Evolutionary conservation across 2,113 vertebrate species (phyloP), one percentile per base, ranked within the genome.

Genomic region (Craseonycteris thonglongyai): DNA sequence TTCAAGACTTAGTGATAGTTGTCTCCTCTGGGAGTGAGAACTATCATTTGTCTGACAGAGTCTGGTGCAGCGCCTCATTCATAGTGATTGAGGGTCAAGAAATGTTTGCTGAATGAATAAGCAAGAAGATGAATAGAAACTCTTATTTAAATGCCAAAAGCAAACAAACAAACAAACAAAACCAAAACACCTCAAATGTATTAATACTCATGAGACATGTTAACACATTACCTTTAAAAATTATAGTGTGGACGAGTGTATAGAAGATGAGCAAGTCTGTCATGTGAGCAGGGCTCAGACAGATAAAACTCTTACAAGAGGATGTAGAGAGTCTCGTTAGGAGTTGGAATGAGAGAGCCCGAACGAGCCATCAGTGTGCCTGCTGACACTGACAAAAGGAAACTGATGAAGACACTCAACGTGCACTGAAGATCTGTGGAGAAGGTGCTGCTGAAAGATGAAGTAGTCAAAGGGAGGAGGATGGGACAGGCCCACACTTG

Each of bases 71-170:
- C 10, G 33, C 15, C 26, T n/a, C 26, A 54, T 9, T 47, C 21
- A 54, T 1, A 47, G 38, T 30, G 63, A 69, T 19, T 30, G 63
- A 69, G 15, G 7, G 33, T 78, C 75, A 82, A 78, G 69, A 72
- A 90, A 54, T 19, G 45, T 63, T 61, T 84, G 42, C 35, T 47
- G 40, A 94, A 38, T n/a, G 24, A 90, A 66, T 49, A 61, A 61
- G 71, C 2, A 0, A 83, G 40, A 66, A 24, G 4, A 42, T 33
- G n/a, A 30, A 89, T 47, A 66, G 61, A 87, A 63, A 68, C 14
- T 28, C 22, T 45, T 42, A 49, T 35, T 74, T 38, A 84, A 66
- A 84, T 61, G 7, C 6, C 51, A 88, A n/a, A n/a, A n/a, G n/a
- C n/a, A n/a, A 81, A 54, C 13, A 51, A 51, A 16, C 15, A 49